Conservation (phyloP, 2,797 vertebrate species). For the Epinephelus malabaricus region DNA sequence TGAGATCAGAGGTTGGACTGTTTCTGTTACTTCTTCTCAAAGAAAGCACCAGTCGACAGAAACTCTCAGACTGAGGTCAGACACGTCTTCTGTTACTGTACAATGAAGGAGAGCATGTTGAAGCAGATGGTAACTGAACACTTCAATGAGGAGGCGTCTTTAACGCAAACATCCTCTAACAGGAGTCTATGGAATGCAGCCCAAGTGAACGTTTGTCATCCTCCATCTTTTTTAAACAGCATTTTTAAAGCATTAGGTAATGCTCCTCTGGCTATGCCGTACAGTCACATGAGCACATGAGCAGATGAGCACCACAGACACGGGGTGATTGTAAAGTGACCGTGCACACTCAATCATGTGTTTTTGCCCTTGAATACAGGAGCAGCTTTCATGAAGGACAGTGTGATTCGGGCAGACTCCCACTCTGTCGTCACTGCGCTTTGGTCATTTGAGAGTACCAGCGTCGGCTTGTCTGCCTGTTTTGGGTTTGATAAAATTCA, state of each 20-base stretch:
- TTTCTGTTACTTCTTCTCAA: not conserved
- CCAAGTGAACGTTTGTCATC: constrained; percentile 2
- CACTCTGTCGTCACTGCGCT: not conserved
- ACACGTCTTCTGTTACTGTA: not conserved
- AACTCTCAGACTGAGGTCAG: not conserved
- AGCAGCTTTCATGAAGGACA: constrained; percentile 43
- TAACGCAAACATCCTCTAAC: constrained; percentile 19
- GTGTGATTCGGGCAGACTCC: not conserved
- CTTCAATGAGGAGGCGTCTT: not conserved
- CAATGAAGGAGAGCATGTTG: not conserved
- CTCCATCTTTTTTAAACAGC: not conserved
- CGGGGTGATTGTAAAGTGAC: not conserved
- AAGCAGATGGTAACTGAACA: not conserved
- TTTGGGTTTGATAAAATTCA: constrained; percentile 7
- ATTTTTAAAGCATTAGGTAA: constrained; percentile 12
- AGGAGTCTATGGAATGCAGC: constrained; percentile 77
- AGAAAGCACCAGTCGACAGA: not conserved
- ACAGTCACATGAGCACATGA: constrained; percentile 40
- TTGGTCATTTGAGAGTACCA: constrained; percentile 26
- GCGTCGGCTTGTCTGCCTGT: constrained; percentile 26
- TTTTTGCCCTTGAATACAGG: constrained; percentile 33
- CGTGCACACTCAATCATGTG: not conserved
- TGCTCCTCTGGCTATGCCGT: not conserved
- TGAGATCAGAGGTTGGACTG: not conserved
- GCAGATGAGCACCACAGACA: not conserved